Conservation (phyloP, 2,888 invertebrate genomes). For the Marronus borbonicus region DNA sequence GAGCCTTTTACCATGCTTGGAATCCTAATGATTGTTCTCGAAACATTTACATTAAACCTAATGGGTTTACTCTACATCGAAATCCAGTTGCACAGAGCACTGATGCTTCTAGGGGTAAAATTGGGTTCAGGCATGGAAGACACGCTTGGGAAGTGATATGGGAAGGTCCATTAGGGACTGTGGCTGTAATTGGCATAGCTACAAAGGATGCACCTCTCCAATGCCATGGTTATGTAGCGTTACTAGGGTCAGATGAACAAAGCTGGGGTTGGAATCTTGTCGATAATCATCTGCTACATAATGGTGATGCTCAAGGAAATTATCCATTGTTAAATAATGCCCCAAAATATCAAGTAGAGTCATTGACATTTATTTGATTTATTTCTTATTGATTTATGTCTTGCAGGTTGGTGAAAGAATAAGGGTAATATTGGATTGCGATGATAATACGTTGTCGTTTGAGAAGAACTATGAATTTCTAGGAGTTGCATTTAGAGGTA, state of each 20-base stretch:
- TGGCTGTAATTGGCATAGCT: conserved; percentile 96
- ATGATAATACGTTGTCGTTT: conserved; percentile 96
- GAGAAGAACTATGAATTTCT: conserved; percentile 98
- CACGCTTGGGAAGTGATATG: conserved; percentile 99
- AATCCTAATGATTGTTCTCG: conserved; percentile 97
- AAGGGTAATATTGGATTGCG: conserved; percentile 97
- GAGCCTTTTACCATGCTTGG: conserved; percentile 97
- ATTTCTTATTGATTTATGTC: conserved; percentile 45
- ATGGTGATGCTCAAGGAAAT: conserved; percentile 95
- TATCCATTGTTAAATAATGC: conserved; percentile 96
- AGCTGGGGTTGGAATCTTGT: conserved; percentile 99
- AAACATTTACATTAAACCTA: conserved; percentile 96
- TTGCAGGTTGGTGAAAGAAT: conserved; percentile 96
- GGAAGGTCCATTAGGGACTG: conserved; percentile 98
- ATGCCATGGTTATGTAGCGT: conserved; percentile 95
- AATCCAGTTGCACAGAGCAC: conserved; percentile 99
- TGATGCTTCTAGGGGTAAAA: conserved; percentile 92
- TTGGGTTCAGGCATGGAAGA: conserved; percentile 91
- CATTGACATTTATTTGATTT: conserved; percentile 38
- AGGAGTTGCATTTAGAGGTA: conserved; percentile 97
- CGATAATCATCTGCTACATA: conserved; percentile 96
- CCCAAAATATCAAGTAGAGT: conserved; percentile 93
- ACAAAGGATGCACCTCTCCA: conserved; percentile 95
- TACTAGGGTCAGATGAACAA: conserved; percentile 95
- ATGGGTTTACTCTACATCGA: conserved; percentile 97